Conservation (phyloP, 1,140 invertebrate species). For the Drosophila mayri region DNA sequence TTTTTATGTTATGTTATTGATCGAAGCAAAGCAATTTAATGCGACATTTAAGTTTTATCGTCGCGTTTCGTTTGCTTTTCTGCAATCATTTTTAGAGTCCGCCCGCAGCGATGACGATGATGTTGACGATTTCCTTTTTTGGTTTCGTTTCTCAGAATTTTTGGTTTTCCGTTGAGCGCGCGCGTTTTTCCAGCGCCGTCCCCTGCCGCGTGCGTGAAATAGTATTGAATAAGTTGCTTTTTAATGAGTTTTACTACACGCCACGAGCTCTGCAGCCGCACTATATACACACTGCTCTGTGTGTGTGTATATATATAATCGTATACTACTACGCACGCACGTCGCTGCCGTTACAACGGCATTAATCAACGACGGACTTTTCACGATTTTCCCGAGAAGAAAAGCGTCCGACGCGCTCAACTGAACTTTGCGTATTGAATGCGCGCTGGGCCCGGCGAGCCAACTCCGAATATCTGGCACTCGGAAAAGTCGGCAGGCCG, state of each 20-base stretch:
- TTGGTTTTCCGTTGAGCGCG: slow-evolving; percentile 55
- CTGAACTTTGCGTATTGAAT: slow-evolving; percentile 83
- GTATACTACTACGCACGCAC: slow-evolving; percentile 75
- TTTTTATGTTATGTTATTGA: slow-evolving; percentile 54
- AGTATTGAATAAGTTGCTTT: slow-evolving; percentile 78
- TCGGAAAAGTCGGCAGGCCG: slow-evolving; percentile 36
- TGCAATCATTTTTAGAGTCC: slow-evolving; percentile 66
- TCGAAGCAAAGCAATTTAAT: slow-evolving; percentile 69
- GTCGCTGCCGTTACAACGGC: slow-evolving; percentile 40
- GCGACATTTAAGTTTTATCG: slow-evolving; percentile 75
- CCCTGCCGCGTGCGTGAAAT: slow-evolving; percentile 62
- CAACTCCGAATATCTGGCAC: slow-evolving; percentile 37
- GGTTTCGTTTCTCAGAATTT: slow-evolving; percentile 3
- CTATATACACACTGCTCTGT: slow-evolving; percentile 16
- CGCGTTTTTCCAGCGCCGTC: slow-evolving; percentile 48
- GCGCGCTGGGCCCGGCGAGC: slow-evolving; percentile 42
- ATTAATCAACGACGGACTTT: slow-evolving; percentile 39
- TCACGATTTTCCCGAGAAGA: slow-evolving; percentile 40
- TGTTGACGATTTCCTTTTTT: slow-evolving; percentile 39
- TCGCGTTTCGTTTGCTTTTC: slow-evolving; percentile 57
- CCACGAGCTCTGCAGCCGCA: slow-evolving; percentile 65
- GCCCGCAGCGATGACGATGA: slow-evolving; percentile 27
- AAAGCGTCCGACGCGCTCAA: slow-evolving; percentile 80
- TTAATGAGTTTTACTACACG: slow-evolving; percentile 82
- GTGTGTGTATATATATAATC: slow-evolving; percentile 31